Conservation (phyloP, 2,888 invertebrate species). For the Coremacera marginata region DNA sequence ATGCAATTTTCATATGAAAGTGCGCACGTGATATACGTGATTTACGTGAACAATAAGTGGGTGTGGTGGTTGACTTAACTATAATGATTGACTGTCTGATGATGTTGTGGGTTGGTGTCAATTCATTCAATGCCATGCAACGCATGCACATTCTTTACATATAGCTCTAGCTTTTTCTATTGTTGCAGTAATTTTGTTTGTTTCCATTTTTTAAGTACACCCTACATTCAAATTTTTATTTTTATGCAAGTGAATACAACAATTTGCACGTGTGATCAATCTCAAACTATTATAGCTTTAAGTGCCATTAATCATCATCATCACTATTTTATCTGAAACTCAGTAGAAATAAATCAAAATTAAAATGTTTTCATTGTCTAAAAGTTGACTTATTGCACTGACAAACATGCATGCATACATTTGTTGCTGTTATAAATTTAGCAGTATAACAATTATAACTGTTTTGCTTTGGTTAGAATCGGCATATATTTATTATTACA, state of each 20-base stretch:
- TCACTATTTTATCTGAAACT: not conserved
- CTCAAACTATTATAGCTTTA: too few species aligned
- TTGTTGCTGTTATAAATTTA: too few species aligned
- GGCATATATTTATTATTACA: too few species aligned
- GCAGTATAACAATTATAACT: too few species aligned
- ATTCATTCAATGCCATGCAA: conserved; percentile 32
- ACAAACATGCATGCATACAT: too few species aligned
- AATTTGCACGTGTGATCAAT: not conserved
- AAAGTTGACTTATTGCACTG: not conserved
- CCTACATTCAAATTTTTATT: not conserved
- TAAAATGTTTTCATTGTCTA: not conserved
- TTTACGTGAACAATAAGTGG: conserved; percentile 48
- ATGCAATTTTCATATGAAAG: conserved; percentile 46
- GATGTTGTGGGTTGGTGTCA: conserved; percentile 10
- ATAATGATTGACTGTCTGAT: conserved; percentile 3
- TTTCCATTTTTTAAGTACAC: not conserved
- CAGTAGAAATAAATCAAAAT: conserved; percentile 13
- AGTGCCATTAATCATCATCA: not conserved
- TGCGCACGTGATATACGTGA: conserved; percentile 52
- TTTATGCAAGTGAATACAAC: not conserved
- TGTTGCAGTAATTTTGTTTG: not conserved
- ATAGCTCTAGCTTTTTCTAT: not conserved
- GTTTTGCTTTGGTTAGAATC: too few species aligned
- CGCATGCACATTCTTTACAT: conserved; percentile 22
- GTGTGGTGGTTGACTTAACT: conserved; percentile 43